Conservation (phyloP, 2,888 invertebrate genomes). For the Sepioteuthis lessoniana region DNA sequence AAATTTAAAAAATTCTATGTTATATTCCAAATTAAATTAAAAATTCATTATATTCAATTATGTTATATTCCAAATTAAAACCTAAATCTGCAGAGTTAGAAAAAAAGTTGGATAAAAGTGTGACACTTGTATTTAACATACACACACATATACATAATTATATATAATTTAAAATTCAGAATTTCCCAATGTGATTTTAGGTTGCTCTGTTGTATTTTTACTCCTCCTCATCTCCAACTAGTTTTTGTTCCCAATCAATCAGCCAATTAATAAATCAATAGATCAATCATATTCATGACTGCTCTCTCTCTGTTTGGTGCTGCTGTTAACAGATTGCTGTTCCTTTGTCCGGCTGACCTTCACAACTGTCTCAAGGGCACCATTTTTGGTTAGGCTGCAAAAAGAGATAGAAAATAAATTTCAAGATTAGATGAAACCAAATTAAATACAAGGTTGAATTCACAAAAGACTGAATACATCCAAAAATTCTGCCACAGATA, state of each 20-base stretch:
- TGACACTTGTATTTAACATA: too few relatives aligned
- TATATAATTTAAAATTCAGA: too few relatives aligned
- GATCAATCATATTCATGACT: constrained; percentile 69
- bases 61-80: too few relatives aligned
- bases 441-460: not conserved
- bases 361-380: constrained; percentile 60
- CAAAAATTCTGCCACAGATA: too few relatives aligned
- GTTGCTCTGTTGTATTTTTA: not conserved
- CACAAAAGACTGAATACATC: too few relatives aligned
- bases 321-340: constrained; percentile 52
- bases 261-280: not conserved
- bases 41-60: too few relatives aligned
- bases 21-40: too few relatives aligned
- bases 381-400: constrained; percentile 64
- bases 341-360: constrained; percentile 62
- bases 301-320: constrained; percentile 65
- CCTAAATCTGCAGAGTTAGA: too few relatives aligned
- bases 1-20: too few relatives aligned
- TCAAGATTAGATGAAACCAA: not conserved
- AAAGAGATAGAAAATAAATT: not conserved
- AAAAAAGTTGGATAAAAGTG: too few relatives aligned
- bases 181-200: too few relatives aligned
- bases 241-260: not conserved
- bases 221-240: not conserved
- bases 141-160: too few relatives aligned